Percentiles rank a stretch among this genome's conserved stretches.
Conservation (phyloP, 2,888 invertebrate genomes). For the Torymus aiolomorphi region DNA sequence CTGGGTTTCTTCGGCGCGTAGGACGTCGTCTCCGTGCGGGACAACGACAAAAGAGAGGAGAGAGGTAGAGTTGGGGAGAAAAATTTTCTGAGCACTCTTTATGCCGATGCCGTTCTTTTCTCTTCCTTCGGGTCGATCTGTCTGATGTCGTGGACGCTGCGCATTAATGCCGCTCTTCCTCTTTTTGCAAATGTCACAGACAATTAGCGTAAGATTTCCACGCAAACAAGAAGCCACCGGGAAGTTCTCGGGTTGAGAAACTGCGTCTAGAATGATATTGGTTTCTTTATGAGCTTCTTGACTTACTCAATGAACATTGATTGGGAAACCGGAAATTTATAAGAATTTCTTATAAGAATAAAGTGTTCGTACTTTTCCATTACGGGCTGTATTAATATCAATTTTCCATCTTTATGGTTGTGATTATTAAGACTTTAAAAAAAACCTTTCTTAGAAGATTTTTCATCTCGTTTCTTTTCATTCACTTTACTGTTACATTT, state of each 20-base stretch:
- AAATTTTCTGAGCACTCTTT: conserved; percentile 16
- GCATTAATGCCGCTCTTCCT: conserved; percentile 18
- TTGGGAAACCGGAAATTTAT: too few species aligned
- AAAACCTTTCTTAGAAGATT: too few species aligned
- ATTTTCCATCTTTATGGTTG: too few species aligned
- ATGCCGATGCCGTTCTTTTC: neutral
- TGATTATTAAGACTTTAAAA: too few species aligned
- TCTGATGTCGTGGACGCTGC: conserved; percentile 12
- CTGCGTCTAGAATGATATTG: neutral
- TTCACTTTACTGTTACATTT: too few species aligned
- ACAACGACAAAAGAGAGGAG: neutral
- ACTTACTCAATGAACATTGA: too few species aligned
- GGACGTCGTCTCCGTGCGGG: conserved; percentile 3
- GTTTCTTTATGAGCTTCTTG: neutral
- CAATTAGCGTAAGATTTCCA: conserved; percentile 28
- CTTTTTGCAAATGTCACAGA: conserved; percentile 3
- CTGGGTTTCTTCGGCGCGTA: conserved; percentile 3
- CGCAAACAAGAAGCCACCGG: neutral
- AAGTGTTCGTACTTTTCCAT: too few species aligned
- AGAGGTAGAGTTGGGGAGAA: neutral
- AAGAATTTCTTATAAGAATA: too few species aligned
- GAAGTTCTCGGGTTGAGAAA: neutral
- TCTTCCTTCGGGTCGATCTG: conserved; percentile 27
- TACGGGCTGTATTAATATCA: too few species aligned
- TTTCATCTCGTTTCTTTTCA: too few species aligned